These are phyloP conservation scores for Spodoptera littoralis DNA, from an alignment of 2,888 invertebrate genomes.

Conservation along the genomic window DNA sequence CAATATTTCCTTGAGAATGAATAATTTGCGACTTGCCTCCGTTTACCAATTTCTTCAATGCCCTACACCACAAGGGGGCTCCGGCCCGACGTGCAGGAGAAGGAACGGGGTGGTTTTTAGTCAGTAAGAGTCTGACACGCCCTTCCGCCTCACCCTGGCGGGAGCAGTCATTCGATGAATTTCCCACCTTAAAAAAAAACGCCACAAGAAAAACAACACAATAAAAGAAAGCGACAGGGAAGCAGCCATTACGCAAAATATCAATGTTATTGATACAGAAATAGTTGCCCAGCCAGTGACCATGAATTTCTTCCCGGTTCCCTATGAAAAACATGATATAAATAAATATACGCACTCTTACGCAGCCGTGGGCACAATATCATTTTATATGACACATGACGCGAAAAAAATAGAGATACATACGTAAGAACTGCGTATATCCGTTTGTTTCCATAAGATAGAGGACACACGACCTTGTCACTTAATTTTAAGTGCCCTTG, in stretches of 20 bases:
- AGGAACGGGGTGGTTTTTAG: too few relatives aligned
- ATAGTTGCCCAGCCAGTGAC: conserved; percentile 35
- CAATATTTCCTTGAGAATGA: too few relatives aligned
- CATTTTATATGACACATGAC: conserved; percentile 30
- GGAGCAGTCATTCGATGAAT: too few relatives aligned
- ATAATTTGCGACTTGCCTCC: too few relatives aligned
- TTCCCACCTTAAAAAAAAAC: too few relatives aligned
- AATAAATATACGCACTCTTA: conserved; percentile 34
- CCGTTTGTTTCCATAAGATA: conserved; percentile 24
- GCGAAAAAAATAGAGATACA: conserved; percentile 4
- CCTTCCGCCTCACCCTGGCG: too few relatives aligned
- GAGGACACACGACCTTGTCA: conserved; percentile 24
- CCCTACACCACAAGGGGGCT: too few relatives aligned
- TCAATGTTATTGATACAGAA: conserved; percentile 37
- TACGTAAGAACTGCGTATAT: conserved; percentile 10
- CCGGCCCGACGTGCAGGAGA: too few relatives aligned
- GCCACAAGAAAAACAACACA: too few relatives aligned
- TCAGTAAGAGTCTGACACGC: too few relatives aligned
- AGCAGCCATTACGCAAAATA: conserved; percentile 7
- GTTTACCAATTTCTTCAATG: too few relatives aligned
- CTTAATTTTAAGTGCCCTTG: conserved; percentile 21
- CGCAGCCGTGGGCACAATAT: conserved; percentile 20
- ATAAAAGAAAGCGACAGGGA: neutral
- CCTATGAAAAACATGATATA: conserved; percentile 39
- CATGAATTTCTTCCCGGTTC: conserved; percentile 44